A percentile compares a stretch with the other conserved stretches of the same genome.
phyloP scores from a whole-genome alignment of 2,113 vertebrate genomes.

The Chascanopsetta lugubris region DNA sequence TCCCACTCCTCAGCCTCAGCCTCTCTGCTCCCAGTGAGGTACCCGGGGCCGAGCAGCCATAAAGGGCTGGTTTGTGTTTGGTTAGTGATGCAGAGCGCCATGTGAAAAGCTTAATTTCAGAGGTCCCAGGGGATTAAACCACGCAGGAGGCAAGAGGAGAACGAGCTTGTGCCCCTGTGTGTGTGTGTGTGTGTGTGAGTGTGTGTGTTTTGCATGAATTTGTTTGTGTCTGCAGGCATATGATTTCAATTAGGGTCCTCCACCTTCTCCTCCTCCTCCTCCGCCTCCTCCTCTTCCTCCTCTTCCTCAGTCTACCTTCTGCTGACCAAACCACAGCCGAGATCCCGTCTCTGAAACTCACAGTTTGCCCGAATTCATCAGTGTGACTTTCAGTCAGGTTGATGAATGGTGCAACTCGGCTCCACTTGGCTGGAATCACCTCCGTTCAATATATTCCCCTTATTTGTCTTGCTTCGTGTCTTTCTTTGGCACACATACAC shows the following conservation, averaged over 20 bases:
- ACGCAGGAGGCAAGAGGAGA: slow-evolving; percentile 43
- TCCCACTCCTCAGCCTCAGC: slow-evolving; percentile 1
- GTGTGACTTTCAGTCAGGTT: slow-evolving; percentile 32
- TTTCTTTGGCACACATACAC: slow-evolving; percentile 12
- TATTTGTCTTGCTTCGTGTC: slow-evolving; percentile 12
- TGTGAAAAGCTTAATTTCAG: slow-evolving; percentile 74
- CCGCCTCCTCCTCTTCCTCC: slow-evolving; percentile 19
- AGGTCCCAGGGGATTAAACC: slow-evolving; percentile 59
- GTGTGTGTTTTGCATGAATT: slow-evolving; percentile 19
- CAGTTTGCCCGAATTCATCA: slow-evolving; percentile 41
- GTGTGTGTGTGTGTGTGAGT: slow-evolving; percentile 15
- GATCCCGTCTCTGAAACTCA: slow-evolving; percentile 33
- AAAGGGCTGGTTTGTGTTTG: slow-evolving; percentile 71
- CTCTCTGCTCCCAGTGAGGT: slow-evolving; percentile 28
- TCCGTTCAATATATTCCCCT: neutral
- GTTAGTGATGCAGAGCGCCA: slow-evolving; percentile 66
- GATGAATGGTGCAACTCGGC: slow-evolving; percentile 39
- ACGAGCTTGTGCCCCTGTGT: neutral
- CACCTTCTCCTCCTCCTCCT: slow-evolving; percentile 42
- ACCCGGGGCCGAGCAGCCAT: slow-evolving; percentile 42
- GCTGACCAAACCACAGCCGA: slow-evolving; percentile 21
- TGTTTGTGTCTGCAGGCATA: slow-evolving; percentile 58
- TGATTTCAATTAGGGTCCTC: slow-evolving; percentile 74
- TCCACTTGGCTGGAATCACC: slow-evolving; percentile 14
- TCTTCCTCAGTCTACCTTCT: slow-evolving; percentile 15